These are phyloP conservation scores for Eucriotettix oculatus DNA, from an alignment of 2,888 invertebrate genomes.

Conservation along the genomic window DNA sequence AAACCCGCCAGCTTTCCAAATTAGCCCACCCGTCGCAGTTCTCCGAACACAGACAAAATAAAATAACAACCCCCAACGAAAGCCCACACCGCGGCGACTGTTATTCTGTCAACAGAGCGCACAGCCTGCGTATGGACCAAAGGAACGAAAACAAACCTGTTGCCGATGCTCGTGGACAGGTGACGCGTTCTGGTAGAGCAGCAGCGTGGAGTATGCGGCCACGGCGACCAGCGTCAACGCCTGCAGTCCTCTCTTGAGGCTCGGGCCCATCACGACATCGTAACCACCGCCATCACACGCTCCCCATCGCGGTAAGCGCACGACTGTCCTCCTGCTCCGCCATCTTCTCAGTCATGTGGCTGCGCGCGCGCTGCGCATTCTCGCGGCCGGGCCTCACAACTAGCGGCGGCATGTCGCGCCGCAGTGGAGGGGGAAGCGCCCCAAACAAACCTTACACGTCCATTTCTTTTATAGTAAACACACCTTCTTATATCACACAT, in stretches of 20 bases:
- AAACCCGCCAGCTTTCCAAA: too few species aligned
- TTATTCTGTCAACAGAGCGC: too few species aligned
- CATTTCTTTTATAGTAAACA: too few species aligned
- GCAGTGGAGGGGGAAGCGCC: background rate
- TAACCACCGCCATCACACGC: background rate
- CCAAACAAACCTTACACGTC: too few species aligned
- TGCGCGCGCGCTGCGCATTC: background rate
- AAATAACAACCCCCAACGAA: too few species aligned
- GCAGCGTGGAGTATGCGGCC: background rate
- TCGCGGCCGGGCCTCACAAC: background rate
- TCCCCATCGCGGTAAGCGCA: background rate
- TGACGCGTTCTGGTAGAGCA: background rate
- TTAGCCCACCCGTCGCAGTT: too few species aligned
- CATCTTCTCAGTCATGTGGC: background rate
- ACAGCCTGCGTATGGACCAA: too few species aligned
- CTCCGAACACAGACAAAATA: too few species aligned
- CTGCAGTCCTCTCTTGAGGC: background rate
- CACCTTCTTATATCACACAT: too few species aligned
- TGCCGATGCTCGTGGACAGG: background rate
- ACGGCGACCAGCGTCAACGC: background rate
- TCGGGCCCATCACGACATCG: background rate
- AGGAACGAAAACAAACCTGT: too few species aligned
- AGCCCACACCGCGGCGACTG: too few species aligned
- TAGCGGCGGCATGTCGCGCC: background rate
- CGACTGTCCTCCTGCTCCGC: background rate